Base-by-base conservation (phyloP, 2,888 invertebrate genomes). In the Drosophila tanythrix region DNA sequence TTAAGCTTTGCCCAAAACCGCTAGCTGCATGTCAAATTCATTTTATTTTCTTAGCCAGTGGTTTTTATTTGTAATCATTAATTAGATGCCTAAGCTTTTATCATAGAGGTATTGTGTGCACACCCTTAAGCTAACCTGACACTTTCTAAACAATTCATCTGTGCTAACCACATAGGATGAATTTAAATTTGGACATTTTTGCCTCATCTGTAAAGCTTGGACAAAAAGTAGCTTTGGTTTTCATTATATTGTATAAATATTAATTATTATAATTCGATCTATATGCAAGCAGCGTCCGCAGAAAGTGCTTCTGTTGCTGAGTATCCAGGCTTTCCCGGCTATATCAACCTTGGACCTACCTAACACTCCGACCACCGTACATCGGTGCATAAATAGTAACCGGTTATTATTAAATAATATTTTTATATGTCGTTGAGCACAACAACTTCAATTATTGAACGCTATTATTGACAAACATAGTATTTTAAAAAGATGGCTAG, bases 331-430 rank as follows among this genome's bases (percentile, higher is more conserved):
- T 36, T 25, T n/a, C 7, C 8, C 33, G 31, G 55, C 35, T 43
- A 29, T 56, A 56, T 63, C 57, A 55, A 67, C 67, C 67, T 46
- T 58, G 43, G 36, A 58, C 36, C 38, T 72, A 57, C 52, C 46
- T 57, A 56, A 27, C 33, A 56, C 55, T 56, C 33, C 63, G 56
- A 63, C 55, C 70, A 66, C 50, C 68, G 51, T 40, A 36, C 25
- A 33, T n/a, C 35, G 56, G 25, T 43, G 62, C 46, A 46, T 29
- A 56, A 15, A 35, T 11, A 33, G 18, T 43, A 36, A 36, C 29
- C 43, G 69, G 67, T 31, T 43, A 25, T 33, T 40, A 29, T 29
- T 52, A 46, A 51, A 56, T 38, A 27, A 33, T 50, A 51, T 31
- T 43, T 51, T 15, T 60, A 60, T 15, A 27, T 36, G 13, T 46